Evolutionary conservation across 2,797 vertebrate genomes (phyloP).

Genomic region (Geotrypetes seraphini): DNA sequence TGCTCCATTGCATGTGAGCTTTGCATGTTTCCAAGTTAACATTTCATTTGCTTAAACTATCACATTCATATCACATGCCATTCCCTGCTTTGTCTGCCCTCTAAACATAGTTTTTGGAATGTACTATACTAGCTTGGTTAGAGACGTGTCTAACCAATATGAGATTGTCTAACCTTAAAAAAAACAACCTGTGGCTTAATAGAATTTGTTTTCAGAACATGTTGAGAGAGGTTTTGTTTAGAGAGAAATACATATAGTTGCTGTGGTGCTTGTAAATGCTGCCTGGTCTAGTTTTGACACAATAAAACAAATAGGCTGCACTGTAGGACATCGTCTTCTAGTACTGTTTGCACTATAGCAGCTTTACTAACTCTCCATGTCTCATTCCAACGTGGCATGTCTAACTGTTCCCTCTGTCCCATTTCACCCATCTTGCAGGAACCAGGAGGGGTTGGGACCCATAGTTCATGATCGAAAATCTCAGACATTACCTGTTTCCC

Average conservation of each 20-base stretch:
- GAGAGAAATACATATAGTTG: too few relatives aligned
- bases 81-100: background rate
- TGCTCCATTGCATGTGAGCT: constrained; percentile 40
- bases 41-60: too few relatives aligned
- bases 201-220: too few relatives aligned
- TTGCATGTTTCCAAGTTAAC: constrained; percentile 26
- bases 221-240: too few relatives aligned
- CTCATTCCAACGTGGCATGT: constrained; percentile 51
- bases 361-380: constrained; percentile 62
- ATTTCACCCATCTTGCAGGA: constrained; percentile 79
- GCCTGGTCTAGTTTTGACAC: constrained; percentile 26
- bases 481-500: constrained; percentile 96
- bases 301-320: constrained; percentile 15
- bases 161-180: too few relatives aligned
- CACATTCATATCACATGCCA: too few relatives aligned
- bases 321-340: too few relatives aligned
- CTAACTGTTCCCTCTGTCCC: constrained; percentile 70
- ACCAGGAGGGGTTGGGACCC: constrained; percentile 82
- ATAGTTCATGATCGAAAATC: constrained; percentile 89
- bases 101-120: background rate
- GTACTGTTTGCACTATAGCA: constrained; percentile 24
- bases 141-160: too few relatives aligned
- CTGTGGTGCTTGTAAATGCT: constrained; percentile 13
- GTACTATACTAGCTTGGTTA: too few relatives aligned
- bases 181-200: too few relatives aligned